Conservation (phyloP, 2,113 vertebrate genomes). For the Columbina picui region DNA sequence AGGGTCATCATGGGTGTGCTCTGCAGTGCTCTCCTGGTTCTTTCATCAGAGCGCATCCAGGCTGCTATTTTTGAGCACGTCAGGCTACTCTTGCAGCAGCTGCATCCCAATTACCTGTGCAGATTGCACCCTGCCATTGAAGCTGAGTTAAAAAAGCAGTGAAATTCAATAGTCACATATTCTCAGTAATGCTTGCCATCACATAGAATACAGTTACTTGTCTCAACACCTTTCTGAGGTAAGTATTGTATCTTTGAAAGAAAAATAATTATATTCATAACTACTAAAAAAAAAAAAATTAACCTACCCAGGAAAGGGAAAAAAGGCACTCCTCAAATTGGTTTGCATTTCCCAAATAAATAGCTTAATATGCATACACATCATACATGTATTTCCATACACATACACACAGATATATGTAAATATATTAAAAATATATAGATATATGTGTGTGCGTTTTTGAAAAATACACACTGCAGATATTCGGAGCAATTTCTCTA, state of each 20-base stretch:
- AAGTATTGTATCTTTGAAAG: neutral
- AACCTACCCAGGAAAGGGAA: neutral
- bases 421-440: neutral
- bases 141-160: neutral
- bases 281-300: neutral
- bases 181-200: neutral
- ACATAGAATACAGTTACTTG: neutral
- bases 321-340: neutral
- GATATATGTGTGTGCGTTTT: neutral
- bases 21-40: neutral
- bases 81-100: neutral
- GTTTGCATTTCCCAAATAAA: neutral
- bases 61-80: neutral
- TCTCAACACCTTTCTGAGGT: neutral
- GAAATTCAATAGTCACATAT: neutral
- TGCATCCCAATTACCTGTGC: neutral
- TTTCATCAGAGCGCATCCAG: neutral
- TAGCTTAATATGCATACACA: neutral
- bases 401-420: fast-evolving
- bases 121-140: neutral
- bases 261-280: neutral
- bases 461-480: neutral
- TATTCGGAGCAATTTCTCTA: neutral
- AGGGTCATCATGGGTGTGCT: neutral
- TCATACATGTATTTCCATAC: neutral